A percentile compares a stretch with the other conserved stretches of the same genome.
Conservation (phyloP, 2,113 vertebrate genomes). For the Hypanus sabinus region DNA sequence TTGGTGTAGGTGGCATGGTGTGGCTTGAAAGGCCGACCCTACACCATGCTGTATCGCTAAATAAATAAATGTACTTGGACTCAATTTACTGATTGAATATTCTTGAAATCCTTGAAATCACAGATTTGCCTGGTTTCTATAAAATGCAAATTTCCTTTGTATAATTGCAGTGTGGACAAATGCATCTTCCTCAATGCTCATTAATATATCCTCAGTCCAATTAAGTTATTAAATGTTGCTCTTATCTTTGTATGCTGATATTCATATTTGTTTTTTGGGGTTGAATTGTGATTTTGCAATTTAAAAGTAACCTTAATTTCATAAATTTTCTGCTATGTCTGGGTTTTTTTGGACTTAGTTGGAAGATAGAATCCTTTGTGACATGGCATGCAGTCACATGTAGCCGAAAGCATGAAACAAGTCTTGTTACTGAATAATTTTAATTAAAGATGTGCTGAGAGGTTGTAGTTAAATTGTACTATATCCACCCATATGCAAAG, state of each 20-base stretch:
- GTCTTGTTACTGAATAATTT: neutral
- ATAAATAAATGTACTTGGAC: no score
- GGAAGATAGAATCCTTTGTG: neutral
- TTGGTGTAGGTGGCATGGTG: no score
- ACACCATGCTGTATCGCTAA: no score
- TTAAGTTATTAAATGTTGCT: neutral
- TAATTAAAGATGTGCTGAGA: no score
- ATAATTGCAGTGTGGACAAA: neutral
- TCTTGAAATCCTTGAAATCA: conserved; percentile 38
- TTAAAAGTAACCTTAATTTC: neutral
- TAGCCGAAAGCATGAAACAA: neutral
- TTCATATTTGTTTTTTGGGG: neutral
- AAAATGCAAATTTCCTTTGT: neutral
- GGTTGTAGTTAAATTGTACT: neutral
- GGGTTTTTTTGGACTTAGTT: neutral
- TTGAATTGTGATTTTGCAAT: neutral
- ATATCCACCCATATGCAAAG: conserved; percentile 19
- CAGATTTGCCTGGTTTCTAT: neutral
- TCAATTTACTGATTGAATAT: no score
- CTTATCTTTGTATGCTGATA: neutral
- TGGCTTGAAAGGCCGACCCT: no score
- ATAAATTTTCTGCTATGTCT: neutral
- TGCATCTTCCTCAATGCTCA: neutral
- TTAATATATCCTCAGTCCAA: neutral
- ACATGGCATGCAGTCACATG: neutral